Evolutionary conservation across 2,113 vertebrate species (phyloP).

Genomic region (Mormyrus iriodes): DNA sequence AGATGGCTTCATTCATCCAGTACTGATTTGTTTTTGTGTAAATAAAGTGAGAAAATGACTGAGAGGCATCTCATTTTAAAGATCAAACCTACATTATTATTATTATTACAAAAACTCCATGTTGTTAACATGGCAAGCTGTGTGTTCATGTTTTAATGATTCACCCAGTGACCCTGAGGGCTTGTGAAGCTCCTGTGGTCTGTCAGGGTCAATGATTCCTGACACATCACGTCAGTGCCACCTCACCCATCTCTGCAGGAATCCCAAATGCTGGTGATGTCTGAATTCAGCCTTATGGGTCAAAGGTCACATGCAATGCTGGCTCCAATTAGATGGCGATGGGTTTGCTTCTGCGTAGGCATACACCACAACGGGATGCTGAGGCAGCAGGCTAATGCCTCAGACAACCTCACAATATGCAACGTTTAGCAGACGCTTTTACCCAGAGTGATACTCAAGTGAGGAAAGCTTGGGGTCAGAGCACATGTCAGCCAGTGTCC

Average conservation of each 20-base stretch:
- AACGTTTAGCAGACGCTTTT: not conserved
- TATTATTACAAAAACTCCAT: not conserved
- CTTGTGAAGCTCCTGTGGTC: not conserved
- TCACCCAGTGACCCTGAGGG: not conserved
- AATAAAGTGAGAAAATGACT: not conserved
- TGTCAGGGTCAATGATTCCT: not conserved
- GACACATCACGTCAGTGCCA: not conserved
- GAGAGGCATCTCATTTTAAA: not conserved
- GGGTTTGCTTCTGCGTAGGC: not conserved
- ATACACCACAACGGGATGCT: not conserved
- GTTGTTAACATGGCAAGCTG: not conserved
- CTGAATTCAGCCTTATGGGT: not conserved
- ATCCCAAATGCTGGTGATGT: not conserved
- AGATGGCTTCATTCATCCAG: not conserved
- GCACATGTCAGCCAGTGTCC: not conserved
- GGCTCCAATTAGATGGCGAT: not conserved
- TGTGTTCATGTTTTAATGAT: not conserved
- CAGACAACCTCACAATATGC: not conserved
- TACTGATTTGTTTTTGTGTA: not conserved
- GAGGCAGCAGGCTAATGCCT: not conserved
- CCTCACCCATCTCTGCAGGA: not conserved
- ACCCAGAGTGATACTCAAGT: not conserved
- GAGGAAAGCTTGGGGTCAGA: not conserved
- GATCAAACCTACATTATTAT: not conserved
- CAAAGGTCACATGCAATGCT: not conserved